These are phyloP conservation scores for Paraescarpia echinospica DNA, from an alignment of 1,140 invertebrate species.

Conservation along the genomic window DNA sequence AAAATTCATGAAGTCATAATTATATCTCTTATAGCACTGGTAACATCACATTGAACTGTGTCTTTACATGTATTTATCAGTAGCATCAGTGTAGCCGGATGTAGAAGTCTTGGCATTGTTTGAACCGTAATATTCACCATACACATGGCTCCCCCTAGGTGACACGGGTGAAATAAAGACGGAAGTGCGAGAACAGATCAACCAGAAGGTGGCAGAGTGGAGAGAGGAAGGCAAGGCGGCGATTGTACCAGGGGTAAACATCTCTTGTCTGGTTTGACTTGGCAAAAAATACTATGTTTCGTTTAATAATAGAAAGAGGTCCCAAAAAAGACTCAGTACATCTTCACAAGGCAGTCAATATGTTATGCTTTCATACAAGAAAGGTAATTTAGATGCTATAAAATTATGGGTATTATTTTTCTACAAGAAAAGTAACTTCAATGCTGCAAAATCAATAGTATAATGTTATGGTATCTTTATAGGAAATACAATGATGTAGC, in stretches of 20 bases:
- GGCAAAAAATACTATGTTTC: neutral
- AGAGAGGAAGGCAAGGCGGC: constrained; percentile 98
- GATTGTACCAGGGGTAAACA: constrained; percentile 87
- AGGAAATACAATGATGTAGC: neutral
- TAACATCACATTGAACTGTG: neutral
- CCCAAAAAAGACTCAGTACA: neutral
- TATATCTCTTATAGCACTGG: neutral
- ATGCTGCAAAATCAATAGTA: no score
- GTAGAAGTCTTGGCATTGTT: neutral
- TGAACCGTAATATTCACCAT: neutral
- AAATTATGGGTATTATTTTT: neutral
- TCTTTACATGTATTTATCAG: neutral
- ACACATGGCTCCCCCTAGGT: constrained; percentile 60
- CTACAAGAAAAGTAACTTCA: no score
- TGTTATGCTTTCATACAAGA: neutral
- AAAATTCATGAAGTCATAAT: neutral
- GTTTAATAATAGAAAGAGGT: neutral
- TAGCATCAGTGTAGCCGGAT: neutral
- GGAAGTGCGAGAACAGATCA: constrained; percentile 97
- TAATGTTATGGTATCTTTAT: neutral
- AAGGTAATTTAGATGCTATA: neutral
- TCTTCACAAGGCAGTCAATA: neutral
- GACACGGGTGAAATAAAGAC: constrained; percentile 99
- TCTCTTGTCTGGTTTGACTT: no score
- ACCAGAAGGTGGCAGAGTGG: constrained; percentile 98